A percentile compares a stretch with the other conserved stretches of the same genome.
These are phyloP conservation scores for Megamerina dolium DNA, from an alignment of 2,888 invertebrate species.

Conservation along the genomic window DNA sequence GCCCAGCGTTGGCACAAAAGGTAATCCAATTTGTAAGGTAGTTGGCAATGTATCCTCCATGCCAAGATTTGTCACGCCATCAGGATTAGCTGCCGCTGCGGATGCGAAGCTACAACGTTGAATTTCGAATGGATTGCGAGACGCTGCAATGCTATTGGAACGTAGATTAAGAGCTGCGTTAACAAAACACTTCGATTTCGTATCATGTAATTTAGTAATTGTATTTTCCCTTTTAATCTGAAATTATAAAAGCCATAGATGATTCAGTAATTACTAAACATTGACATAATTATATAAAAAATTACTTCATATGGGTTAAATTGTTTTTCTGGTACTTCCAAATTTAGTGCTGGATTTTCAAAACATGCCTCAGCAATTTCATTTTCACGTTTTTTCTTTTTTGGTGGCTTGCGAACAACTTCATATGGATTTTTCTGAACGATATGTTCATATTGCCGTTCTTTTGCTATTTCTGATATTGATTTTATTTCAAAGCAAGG, in stretches of 20 bases:
- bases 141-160: constrained; percentile 33
- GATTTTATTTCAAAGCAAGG: constrained; percentile 44
- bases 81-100: constrained; percentile 7
- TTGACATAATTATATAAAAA: background rate
- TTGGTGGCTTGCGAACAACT: constrained; percentile 45
- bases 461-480: constrained; percentile 33
- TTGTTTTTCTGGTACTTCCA: constrained; percentile 44
- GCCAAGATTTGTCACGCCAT: constrained; percentile 25
- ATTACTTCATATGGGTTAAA: constrained; percentile 48
- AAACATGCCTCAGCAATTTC: constrained; percentile 39
- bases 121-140: constrained; percentile 47
- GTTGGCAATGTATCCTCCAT: constrained; percentile 29
- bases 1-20: constrained; percentile 44
- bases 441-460: background rate
- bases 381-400: constrained; percentile 42
- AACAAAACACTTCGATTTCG: constrained; percentile 33
- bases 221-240: background rate
- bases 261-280: background rate
- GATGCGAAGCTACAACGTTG: constrained; percentile 25
- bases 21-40: constrained; percentile 38
- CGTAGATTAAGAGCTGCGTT: constrained; percentile 45
- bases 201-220: background rate
- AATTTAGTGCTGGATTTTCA: constrained; percentile 46
- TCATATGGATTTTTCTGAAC: constrained; percentile 40
- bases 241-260: background rate